These are phyloP conservation scores for Noctua comes DNA, from an alignment of 2,888 invertebrate species.

Conservation along the genomic window DNA sequence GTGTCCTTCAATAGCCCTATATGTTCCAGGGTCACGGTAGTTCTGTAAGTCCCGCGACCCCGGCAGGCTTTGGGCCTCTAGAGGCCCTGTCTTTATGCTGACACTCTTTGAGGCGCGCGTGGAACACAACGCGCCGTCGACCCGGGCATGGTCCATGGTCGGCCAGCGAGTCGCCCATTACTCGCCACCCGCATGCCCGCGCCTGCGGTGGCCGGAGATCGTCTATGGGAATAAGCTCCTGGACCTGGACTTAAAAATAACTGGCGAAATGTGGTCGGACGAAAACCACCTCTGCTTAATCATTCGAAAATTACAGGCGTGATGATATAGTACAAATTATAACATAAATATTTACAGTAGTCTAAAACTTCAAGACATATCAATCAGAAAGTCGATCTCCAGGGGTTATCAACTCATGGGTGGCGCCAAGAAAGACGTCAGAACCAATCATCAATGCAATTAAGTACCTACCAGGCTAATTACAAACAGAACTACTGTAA, in stretches of 20 bases:
- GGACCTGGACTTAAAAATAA: not conserved
- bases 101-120: too few relatives aligned
- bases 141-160: too few relatives aligned
- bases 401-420: conserved; percentile 19
- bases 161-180: too few relatives aligned
- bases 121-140: too few relatives aligned
- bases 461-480: not conserved
- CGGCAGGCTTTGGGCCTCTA: too few relatives aligned
- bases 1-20: too few relatives aligned
- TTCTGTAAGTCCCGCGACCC: too few relatives aligned
- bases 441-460: conserved; percentile 7
- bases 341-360: conserved; percentile 12
- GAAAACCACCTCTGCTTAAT: not conserved
- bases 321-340: conserved; percentile 2
- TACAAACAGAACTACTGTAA: conserved; percentile 3
- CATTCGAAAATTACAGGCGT: not conserved
- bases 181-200: too few relatives aligned
- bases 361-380: not conserved
- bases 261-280: not conserved
- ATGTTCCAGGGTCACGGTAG: too few relatives aligned
- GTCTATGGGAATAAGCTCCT: not conserved
- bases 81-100: too few relatives aligned
- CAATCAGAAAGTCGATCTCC: conserved; percentile 9
- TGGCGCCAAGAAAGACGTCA: conserved; percentile 15
- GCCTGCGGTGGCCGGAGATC: too few relatives aligned